phyloP scores from a whole-genome alignment of 2,113 vertebrate species.

The Agapornis roseicollis region DNA sequence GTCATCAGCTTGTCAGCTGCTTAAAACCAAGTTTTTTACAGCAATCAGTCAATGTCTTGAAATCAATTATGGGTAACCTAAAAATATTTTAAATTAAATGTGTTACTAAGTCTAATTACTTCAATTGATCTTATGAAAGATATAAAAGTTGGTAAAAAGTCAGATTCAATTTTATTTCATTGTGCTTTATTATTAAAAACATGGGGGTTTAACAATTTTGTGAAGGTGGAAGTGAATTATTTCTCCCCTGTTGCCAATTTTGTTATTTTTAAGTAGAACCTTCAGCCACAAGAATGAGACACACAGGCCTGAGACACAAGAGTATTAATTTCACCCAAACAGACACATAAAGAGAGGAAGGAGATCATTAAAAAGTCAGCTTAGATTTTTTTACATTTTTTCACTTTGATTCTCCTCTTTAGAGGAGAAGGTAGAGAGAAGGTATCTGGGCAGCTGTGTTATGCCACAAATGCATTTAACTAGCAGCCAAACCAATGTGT shows the following conservation, averaged over 20 bases:
- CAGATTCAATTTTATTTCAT: background rate
- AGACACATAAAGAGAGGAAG: background rate
- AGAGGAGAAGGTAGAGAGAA: background rate
- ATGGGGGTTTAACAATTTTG: accelerated
- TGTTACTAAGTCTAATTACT: conserved; percentile 16
- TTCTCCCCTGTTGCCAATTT: background rate
- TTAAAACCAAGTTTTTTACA: conserved; percentile 38
- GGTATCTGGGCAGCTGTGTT: background rate
- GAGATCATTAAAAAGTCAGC: background rate
- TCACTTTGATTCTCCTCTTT: background rate
- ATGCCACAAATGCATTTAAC: background rate
- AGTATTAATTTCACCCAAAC: background rate
- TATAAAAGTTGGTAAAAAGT: background rate
- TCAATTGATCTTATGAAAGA: background rate
- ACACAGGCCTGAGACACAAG: background rate
- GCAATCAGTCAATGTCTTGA: conserved; percentile 45
- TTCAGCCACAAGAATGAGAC: background rate
- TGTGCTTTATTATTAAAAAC: background rate
- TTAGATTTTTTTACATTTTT: background rate
- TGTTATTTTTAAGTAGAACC: background rate
- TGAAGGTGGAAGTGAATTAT: background rate
- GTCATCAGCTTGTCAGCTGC: conserved; percentile 56
- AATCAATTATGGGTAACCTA: conserved; percentile 34
- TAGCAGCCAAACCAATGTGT: background rate
- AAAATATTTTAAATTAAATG: conserved; percentile 50